phyloP scores from a whole-genome alignment of 2,888 invertebrate species.

The Allygus modestus region DNA sequence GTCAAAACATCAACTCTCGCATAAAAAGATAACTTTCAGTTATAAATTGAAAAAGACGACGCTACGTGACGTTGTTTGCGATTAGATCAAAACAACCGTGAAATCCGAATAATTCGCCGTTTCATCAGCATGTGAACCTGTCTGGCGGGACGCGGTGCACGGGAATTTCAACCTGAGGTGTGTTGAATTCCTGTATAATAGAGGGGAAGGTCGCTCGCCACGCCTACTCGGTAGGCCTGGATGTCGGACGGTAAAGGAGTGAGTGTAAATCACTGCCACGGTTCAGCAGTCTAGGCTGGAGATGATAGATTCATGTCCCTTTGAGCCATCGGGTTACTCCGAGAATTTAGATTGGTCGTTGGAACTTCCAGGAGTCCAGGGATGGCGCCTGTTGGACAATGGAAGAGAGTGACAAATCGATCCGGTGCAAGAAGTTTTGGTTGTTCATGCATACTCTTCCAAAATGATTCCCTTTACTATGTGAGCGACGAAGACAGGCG shows the following conservation, averaged over 20 bases:
- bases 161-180: conserved; percentile 33
- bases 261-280: conserved; percentile 22
- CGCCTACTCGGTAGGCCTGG: conserved; percentile 23
- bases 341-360: background rate
- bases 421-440: no score
- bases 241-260: conserved; percentile 9
- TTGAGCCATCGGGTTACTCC: background rate
- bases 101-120: background rate
- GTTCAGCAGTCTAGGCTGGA: background rate
- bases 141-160: background rate
- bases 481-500: no score
- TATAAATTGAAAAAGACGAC: no score
- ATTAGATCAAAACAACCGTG: no score
- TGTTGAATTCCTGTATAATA: conserved; percentile 39
- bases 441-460: no score
- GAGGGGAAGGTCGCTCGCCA: conserved; percentile 26
- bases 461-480: no score
- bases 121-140: background rate
- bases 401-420: no score
- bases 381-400: no score
- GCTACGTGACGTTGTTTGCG: no score
- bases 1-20: no score
- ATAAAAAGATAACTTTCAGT: no score
- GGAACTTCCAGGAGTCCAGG: no score
- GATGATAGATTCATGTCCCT: background rate